These are phyloP conservation scores for Seriola aureovittata DNA, from an alignment of 2,113 vertebrate genomes.

Conservation along the genomic window DNA sequence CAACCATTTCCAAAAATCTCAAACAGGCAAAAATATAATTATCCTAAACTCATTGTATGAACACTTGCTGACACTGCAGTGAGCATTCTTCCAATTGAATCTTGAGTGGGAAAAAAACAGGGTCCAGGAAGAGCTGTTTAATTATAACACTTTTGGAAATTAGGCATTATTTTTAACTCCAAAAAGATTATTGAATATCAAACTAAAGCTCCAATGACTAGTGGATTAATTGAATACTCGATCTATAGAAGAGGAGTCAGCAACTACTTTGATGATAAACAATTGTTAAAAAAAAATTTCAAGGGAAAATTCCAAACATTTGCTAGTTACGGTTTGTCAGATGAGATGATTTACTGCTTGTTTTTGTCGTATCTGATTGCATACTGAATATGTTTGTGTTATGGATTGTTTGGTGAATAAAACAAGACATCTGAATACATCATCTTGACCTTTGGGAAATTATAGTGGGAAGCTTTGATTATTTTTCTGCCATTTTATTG, in stretches of 20 bases:
- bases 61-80: conserved; percentile 45
- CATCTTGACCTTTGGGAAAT: neutral
- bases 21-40: conserved; percentile 45
- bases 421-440: neutral
- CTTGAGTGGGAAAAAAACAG: conserved; percentile 16
- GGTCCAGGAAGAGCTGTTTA: conserved; percentile 28
- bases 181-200: conserved; percentile 7
- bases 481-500: too few relatives aligned
- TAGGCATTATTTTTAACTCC: conserved; percentile 1
- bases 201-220: neutral
- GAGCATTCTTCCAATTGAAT: conserved; percentile 26
- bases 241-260: neutral
- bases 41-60: conserved; percentile 37
- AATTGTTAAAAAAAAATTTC: neutral
- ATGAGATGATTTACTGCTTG: neutral
- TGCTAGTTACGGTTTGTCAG: neutral
- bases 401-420: too few relatives aligned
- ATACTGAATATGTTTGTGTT: too few relatives aligned
- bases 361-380: too few relatives aligned
- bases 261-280: neutral
- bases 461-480: too few relatives aligned
- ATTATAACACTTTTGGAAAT: conserved; percentile 22
- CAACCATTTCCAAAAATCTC: conserved; percentile 29
- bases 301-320: neutral
- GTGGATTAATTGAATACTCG: neutral